Evolutionary conservation across 2,888 invertebrate species (phyloP).

Genomic region (Mayetiola destructor): DNA sequence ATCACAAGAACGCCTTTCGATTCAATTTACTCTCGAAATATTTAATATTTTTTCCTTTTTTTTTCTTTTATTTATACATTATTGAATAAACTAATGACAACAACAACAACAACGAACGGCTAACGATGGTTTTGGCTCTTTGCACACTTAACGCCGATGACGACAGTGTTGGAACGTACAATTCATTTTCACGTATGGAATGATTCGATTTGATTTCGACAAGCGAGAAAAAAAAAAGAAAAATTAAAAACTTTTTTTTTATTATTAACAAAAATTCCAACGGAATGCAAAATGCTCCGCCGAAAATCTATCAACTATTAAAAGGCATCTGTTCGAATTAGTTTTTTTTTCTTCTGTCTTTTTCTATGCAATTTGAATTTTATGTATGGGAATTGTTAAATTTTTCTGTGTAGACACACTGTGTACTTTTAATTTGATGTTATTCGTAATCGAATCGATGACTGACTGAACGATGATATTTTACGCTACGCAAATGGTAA

Average conservation of each 20-base stretch:
- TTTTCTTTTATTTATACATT: neutral
- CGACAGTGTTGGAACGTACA: neutral
- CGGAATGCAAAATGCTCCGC: neutral
- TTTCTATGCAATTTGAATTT: neutral
- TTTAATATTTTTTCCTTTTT: neutral
- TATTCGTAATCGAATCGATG: neutral
- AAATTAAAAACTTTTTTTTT: neutral
- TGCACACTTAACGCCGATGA: neutral
- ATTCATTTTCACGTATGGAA: neutral
- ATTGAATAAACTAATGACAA: neutral
- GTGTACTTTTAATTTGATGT: neutral
- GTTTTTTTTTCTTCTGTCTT: neutral
- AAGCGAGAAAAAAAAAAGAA: neutral
- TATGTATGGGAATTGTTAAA: neutral
- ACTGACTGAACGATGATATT: neutral
- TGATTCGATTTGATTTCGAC: neutral
- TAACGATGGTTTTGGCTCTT: neutral
- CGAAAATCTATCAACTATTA: neutral
- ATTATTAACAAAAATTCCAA: neutral
- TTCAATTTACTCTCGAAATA: too few species aligned
- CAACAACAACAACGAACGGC: neutral
- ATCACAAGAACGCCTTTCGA: neutral
- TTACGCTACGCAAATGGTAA: neutral
- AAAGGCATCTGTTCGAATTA: neutral
- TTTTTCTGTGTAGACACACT: neutral